These are phyloP conservation scores for Drosophila orosa DNA, from an alignment of 1,140 invertebrate species.

Conservation along the genomic window DNA sequence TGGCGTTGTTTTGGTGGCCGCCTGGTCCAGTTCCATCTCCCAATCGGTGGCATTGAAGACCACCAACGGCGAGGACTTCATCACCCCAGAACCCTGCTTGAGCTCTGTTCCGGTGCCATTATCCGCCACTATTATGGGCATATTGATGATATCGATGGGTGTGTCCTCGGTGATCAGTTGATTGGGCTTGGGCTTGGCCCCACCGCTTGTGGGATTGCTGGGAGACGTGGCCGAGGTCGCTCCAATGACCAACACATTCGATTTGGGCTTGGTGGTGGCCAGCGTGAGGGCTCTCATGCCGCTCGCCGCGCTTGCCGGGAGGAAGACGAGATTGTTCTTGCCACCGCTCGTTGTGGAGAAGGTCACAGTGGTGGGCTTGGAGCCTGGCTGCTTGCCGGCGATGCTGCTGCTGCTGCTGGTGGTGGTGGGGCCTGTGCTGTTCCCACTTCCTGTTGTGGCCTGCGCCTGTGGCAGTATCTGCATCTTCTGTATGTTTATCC, in stretches of 20 bases:
- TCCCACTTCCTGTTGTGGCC: conserved; percentile 1
- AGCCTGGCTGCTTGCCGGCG: conserved; percentile 17
- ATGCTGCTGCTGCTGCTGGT: conserved; percentile 15
- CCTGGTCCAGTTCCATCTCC: conserved; percentile 86
- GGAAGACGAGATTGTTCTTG: conserved; percentile 71
- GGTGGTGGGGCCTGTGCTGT: too few species aligned
- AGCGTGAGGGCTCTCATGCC: conserved; percentile 65
- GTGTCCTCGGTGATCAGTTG: conserved; percentile 86
- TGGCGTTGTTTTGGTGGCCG: conserved; percentile 83
- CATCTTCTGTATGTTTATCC: conserved; percentile 81
- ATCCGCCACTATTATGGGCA: conserved; percentile 81
- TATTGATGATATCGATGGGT: conserved; percentile 84
- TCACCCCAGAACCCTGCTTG: conserved; percentile 31
- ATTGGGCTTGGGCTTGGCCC: conserved; percentile 54
- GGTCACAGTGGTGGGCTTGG: conserved; percentile 64
- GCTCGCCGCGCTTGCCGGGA: conserved; percentile 61
- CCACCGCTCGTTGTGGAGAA: conserved; percentile 58
- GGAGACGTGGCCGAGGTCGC: conserved; percentile 35
- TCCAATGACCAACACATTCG: conserved; percentile 70
- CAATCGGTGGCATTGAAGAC: conserved; percentile 85
- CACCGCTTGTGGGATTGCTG: neutral
- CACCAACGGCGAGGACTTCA: conserved; percentile 46
- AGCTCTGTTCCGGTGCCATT: conserved; percentile 47
- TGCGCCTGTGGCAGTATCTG: conserved; percentile 56
- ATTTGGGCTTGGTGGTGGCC: conserved; percentile 58